These are phyloP conservation scores for Microcebus lehilahytsara DNA, from an alignment of 2,113 vertebrate species.

Conservation along the genomic window DNA sequence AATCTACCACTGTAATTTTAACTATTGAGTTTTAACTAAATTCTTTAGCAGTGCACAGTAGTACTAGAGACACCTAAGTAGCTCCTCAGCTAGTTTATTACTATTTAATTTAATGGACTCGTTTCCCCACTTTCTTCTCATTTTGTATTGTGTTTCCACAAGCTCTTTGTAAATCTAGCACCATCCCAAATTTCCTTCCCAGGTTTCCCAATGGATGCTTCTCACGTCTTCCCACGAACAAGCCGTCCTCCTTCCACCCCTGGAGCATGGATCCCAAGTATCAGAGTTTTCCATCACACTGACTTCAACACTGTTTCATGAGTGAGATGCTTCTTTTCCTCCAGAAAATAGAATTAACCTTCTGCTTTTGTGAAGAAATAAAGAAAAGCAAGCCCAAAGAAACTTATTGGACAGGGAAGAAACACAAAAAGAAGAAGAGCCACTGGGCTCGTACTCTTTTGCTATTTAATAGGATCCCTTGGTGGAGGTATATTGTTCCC, in stretches of 20 bases:
- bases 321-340: not conserved
- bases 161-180: not conserved
- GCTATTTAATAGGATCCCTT: not conserved
- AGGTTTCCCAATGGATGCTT: not conserved
- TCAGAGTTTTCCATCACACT: slow-evolving; percentile 18
- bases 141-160: not conserved
- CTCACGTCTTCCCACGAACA: not conserved
- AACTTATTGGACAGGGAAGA: not conserved
- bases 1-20: not conserved
- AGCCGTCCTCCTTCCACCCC: not conserved
- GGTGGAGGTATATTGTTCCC: not conserved
- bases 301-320: slow-evolving; percentile 31
- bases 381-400: slow-evolving; percentile 17
- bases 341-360: not conserved
- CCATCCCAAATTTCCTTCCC: not conserved
- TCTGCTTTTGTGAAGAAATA: slow-evolving; percentile 12
- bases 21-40: not conserved
- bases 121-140: not conserved
- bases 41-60: not conserved
- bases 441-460: not conserved
- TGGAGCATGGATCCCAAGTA: not conserved
- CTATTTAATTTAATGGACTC: not conserved
- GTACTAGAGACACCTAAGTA: not conserved
- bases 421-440: not conserved
- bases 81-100: not conserved